phyloP scores from a whole-genome alignment of 2,888 invertebrate genomes.

The Eristalinus aeneus region DNA sequence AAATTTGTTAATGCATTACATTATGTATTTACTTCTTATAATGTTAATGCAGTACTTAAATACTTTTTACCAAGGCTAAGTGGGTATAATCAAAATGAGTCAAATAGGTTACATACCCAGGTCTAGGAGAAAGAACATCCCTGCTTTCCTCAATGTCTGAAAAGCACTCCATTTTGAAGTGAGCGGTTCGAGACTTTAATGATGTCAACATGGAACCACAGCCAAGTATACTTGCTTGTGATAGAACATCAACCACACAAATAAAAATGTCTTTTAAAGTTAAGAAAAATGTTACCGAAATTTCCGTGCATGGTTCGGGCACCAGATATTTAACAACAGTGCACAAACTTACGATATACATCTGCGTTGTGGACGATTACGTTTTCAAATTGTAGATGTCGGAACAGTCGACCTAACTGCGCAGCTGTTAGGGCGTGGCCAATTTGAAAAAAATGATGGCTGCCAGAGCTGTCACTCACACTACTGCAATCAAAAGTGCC shows the following conservation, averaged over 20 bases:
- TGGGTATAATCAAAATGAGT: no score
- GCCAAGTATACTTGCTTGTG: neutral
- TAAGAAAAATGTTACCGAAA: neutral
- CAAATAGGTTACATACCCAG: no score
- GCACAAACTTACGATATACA: conserved; percentile 28
- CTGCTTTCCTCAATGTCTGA: no score
- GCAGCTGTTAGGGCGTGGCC: conserved; percentile 64
- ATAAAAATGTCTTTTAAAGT: neutral
- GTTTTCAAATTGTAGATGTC: conserved; percentile 10
- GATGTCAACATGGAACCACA: neutral
- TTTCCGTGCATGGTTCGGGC: conserved; percentile 8
- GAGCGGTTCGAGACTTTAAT: no score
- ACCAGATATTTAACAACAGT: neutral
- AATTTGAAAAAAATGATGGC: conserved; percentile 68
- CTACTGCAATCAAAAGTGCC: neutral
- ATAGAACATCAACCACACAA: neutral
- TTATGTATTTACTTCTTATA: no score
- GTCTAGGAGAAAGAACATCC: no score
- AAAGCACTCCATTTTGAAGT: no score
- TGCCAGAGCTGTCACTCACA: conserved; percentile 41
- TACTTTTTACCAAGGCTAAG: no score
- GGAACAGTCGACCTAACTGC: neutral
- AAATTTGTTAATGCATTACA: no score
- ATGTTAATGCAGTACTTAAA: no score
- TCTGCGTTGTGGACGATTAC: no score